Percentiles rank a stretch among this genome's conserved stretches.
phyloP scores from a whole-genome alignment of 92 coral and sea anemone species.

The Isaurus tuberculatus region DNA sequence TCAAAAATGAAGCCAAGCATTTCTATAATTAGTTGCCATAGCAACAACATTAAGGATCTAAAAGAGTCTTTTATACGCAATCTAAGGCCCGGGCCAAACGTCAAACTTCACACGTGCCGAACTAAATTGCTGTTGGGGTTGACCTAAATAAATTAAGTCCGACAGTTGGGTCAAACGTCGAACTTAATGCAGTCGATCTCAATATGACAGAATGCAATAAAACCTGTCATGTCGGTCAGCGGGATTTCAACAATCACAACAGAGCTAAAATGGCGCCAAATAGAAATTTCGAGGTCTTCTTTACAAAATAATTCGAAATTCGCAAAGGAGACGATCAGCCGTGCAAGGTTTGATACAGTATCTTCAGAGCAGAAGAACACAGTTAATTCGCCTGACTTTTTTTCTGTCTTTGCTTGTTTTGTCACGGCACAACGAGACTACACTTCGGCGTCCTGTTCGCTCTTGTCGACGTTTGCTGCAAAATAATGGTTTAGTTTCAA shows the following conservation, averaged over 20 bases:
- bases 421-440: constrained; percentile 18
- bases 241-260: not conserved
- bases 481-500: not conserved
- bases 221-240: not conserved
- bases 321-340: constrained; percentile 14
- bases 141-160: not conserved
- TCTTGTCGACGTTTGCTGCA: constrained; percentile 16
- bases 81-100: not conserved
- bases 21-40: no score
- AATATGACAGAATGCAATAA: not conserved
- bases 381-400: constrained; percentile 3
- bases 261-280: not conserved
- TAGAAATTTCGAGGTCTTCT: not conserved
- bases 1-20: no score
- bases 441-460: not conserved
- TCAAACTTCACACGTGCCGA: constrained; percentile 2
- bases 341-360: not conserved
- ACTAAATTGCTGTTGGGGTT: not conserved
- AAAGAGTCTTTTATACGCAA: no score
- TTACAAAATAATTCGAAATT: not conserved
- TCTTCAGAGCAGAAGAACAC: not conserved
- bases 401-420: not conserved
- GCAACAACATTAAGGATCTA: no score
- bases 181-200: constrained; percentile 9
- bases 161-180: not conserved